Evolutionary conservation across 2,797 vertebrate species (phyloP).

Genomic region (Hypotaenidia okinawae): DNA sequence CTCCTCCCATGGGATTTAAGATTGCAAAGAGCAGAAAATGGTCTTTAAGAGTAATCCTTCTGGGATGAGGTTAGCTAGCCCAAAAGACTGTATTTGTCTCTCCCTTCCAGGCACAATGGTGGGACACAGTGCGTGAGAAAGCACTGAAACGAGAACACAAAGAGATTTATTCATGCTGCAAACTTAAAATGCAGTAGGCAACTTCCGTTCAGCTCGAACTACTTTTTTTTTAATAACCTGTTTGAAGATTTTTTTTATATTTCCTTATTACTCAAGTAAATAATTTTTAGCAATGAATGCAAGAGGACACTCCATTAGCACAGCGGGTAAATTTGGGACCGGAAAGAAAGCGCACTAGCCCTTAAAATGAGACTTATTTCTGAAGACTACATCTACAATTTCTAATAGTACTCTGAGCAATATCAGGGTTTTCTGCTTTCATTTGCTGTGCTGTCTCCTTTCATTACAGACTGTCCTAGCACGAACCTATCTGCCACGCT

Average conservation of each 20-base stretch:
- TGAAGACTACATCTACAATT: conserved; percentile 34
- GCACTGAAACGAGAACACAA: neutral
- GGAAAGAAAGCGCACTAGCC: conserved; percentile 4
- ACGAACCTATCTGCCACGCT: neutral
- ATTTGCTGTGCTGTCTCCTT: conserved; percentile 57
- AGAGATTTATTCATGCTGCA: conserved; percentile 56
- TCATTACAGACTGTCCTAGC: conserved; percentile 53
- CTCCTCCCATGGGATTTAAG: conserved; percentile 2
- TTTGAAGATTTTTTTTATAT: neutral
- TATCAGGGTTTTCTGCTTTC: conserved; percentile 40
- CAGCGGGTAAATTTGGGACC: conserved; percentile 19
- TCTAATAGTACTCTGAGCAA: neutral
- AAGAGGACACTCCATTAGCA: conserved; percentile 24
- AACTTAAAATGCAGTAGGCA: conserved; percentile 53
- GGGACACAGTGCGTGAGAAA: conserved; percentile 1
- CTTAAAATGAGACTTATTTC: conserved; percentile 51
- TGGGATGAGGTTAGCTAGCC: neutral
- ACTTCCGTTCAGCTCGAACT: conserved; percentile 18
- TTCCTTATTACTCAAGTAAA: conserved; percentile 21
- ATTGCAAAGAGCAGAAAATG: conserved; percentile 45
- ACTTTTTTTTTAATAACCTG: neutral
- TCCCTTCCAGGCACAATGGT: neutral
- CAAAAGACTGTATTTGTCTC: neutral
- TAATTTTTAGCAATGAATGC: conserved; percentile 10
- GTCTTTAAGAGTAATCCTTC: conserved; percentile 31